Evolutionary conservation across 2,113 vertebrate species (phyloP).

Genomic region (Corythornis cristatus): DNA sequence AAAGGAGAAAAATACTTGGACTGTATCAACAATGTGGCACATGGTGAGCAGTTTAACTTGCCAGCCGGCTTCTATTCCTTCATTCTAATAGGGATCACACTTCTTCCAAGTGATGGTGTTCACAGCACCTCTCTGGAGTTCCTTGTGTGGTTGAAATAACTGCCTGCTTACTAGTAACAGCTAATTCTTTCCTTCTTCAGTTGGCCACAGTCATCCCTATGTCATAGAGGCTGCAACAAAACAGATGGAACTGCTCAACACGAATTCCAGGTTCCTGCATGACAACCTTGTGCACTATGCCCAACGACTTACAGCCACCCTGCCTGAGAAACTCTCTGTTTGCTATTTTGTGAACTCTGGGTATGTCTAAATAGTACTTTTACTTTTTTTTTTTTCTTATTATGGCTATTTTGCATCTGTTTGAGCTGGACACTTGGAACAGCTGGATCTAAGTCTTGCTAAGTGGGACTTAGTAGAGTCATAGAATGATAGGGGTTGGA

Average conservation of each 20-base stretch:
- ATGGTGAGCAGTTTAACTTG: constrained; percentile 79
- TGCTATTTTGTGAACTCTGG: constrained; percentile 99
- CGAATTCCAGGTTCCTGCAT: constrained; percentile 94
- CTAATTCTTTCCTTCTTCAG: constrained; percentile 68
- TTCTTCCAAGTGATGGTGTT: not conserved
- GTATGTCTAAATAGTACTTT: constrained; percentile 70
- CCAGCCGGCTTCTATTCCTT: not conserved
- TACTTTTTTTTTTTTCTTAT: not conserved
- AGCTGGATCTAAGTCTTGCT: not conserved
- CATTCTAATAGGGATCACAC: not conserved
- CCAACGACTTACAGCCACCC: constrained; percentile 85
- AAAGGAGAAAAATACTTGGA: constrained; percentile 88
- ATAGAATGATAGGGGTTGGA: no score
- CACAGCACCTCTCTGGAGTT: not conserved
- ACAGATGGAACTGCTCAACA: constrained; percentile 96
- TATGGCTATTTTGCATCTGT: not conserved
- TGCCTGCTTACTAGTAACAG: not conserved
- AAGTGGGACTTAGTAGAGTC: not conserved
- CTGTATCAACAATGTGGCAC: constrained; percentile 97
- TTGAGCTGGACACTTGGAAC: not conserved
- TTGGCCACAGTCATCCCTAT: constrained; percentile 93
- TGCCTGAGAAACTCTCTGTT: constrained; percentile 88
- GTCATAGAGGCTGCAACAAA: constrained; percentile 86
- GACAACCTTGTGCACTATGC: constrained; percentile 94
- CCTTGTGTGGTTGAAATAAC: not conserved